A percentile compares a stretch with the other conserved stretches of the same genome.
These are phyloP conservation scores for Apamea anceps DNA, from an alignment of 2,888 invertebrate genomes.

Conservation along the genomic window DNA sequence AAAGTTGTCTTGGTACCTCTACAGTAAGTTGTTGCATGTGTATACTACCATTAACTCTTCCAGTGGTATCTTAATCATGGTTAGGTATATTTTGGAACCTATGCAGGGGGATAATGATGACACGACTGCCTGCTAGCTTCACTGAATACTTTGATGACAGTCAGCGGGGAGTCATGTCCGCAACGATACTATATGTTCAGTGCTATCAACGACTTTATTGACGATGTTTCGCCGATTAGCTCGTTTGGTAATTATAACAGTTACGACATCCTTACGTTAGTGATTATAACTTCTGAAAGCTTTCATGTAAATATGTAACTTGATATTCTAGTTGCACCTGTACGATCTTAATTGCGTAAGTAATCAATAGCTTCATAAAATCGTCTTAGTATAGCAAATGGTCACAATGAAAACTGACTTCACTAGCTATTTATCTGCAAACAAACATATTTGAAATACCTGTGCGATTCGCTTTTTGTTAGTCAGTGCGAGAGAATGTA, in stretches of 20 bases:
- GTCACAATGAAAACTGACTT: not conserved
- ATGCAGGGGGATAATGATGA: no score
- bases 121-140: not conserved
- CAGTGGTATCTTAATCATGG: not conserved
- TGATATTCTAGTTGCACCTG: not conserved
- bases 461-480: slow-evolving; percentile 16
- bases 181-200: not conserved
- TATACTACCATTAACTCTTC: not conserved
- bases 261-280: slow-evolving; percentile 11
- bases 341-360: not conserved
- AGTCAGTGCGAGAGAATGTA: slow-evolving; percentile 46
- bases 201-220: not conserved
- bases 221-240: not conserved
- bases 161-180: no score
- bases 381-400: not conserved
- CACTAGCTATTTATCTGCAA: slow-evolving; percentile 1
- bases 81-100: not conserved
- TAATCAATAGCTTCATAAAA: not conserved
- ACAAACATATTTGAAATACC: slow-evolving; percentile 24
- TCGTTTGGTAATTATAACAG: not conserved
- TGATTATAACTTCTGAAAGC: slow-evolving; percentile 14
- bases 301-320: not conserved
- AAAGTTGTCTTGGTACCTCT: not conserved
- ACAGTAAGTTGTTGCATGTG: not conserved
- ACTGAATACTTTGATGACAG: not conserved